Percentiles rank a stretch among this genome's conserved stretches.
These are phyloP conservation scores for Anaspis maculata DNA, from an alignment of 2,888 invertebrate genomes.

Conservation along the genomic window DNA sequence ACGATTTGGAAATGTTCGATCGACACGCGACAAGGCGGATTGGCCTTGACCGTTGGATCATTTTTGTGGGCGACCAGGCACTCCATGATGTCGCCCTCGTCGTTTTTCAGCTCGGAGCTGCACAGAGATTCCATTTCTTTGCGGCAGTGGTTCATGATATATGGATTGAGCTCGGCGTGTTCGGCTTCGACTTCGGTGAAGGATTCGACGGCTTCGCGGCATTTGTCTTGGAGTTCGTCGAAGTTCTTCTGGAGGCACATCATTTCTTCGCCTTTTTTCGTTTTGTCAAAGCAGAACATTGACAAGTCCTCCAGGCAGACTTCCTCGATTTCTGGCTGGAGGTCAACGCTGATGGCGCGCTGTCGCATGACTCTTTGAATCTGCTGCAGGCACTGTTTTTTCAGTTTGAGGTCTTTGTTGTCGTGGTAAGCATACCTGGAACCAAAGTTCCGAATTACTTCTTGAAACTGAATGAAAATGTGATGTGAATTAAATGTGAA, in stretches of 20 bases:
- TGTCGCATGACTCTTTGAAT: slow-evolving; percentile 88
- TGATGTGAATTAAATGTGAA: no score
- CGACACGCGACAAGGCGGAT: slow-evolving; percentile 80
- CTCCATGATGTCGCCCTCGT: slow-evolving; percentile 86
- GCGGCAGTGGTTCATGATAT: slow-evolving; percentile 74
- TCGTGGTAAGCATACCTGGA: slow-evolving; percentile 53
- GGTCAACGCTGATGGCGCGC: slow-evolving; percentile 83
- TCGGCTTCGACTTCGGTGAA: slow-evolving; percentile 87
- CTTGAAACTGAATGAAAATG: no score
- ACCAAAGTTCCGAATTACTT: no score
- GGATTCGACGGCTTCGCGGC: slow-evolving; percentile 68
- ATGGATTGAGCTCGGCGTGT: slow-evolving; percentile 82
- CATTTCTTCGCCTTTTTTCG: slow-evolving; percentile 87
- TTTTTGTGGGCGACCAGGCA: slow-evolving; percentile 91
- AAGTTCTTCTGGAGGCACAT: slow-evolving; percentile 82
- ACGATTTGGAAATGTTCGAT: slow-evolving; percentile 97
- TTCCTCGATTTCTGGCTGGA: slow-evolving; percentile 91
- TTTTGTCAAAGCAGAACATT: slow-evolving; percentile 71
- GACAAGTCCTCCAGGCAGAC: slow-evolving; percentile 82
- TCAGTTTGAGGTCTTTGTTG: slow-evolving; percentile 42
- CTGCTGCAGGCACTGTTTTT: slow-evolving; percentile 61
- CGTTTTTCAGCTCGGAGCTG: slow-evolving; percentile 58
- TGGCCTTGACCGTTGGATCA: slow-evolving; percentile 68
- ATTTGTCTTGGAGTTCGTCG: slow-evolving; percentile 57
- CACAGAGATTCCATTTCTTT: slow-evolving; percentile 73